Percentiles rank a stretch among this genome's conserved stretches.
phyloP scores from a whole-genome alignment of 2,888 invertebrate species.

The Aromia moschata region DNA sequence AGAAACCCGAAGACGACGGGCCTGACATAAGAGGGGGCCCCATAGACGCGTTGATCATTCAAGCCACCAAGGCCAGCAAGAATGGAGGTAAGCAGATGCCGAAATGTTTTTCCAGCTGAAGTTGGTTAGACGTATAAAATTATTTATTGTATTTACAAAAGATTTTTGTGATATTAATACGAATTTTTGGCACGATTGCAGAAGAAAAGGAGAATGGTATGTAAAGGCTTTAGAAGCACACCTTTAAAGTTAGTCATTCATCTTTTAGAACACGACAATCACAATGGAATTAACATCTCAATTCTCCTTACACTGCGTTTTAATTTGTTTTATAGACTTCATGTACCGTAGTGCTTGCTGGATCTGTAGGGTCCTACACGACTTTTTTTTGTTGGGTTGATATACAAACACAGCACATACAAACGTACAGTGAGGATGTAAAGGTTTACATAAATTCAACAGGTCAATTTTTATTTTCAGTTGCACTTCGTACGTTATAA shows the following conservation, averaged over 20 bases:
- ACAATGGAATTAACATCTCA: constrained; percentile 13
- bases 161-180: constrained; percentile 18
- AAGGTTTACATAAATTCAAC: too few relatives aligned
- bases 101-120: too few relatives aligned
- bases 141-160: too few relatives aligned
- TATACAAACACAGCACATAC: too few relatives aligned
- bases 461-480: too few relatives aligned
- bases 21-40: constrained; percentile 93
- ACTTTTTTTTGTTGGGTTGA: constrained; percentile 2
- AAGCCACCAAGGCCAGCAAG: constrained; percentile 95
- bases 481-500: too few relatives aligned
- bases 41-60: constrained; percentile 93
- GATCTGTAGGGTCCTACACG: constrained; percentile 16
- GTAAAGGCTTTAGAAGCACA: constrained; percentile 38
- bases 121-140: too few relatives aligned
- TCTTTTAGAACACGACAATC: constrained; percentile 14
- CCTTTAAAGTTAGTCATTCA: constrained; percentile 8
- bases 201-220: constrained; percentile 62
- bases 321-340: background rate
- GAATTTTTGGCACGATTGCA: constrained; percentile 46
- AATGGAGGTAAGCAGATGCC: constrained; percentile 66
- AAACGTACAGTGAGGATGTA: too few relatives aligned
- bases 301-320: background rate
- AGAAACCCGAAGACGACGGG: constrained; percentile 84
- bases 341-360: constrained; percentile 6